These are phyloP conservation scores for Rotaria socialis DNA, from an alignment of 2,888 invertebrate genomes.

Conservation along the genomic window DNA sequence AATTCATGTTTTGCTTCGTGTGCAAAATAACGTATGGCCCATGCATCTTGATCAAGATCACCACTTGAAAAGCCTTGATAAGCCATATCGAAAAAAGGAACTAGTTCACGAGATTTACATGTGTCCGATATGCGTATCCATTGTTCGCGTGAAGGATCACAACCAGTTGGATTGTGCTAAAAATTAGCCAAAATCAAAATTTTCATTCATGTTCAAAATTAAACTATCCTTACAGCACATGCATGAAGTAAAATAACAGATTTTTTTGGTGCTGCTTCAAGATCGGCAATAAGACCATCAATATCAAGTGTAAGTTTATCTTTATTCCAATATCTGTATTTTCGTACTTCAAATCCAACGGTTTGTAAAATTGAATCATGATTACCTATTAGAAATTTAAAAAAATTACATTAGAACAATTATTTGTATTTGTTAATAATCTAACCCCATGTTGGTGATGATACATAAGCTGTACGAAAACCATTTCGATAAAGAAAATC, in stretches of 20 bases:
- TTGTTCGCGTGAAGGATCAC: slow-evolving; percentile 86
- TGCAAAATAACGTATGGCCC: slow-evolving; percentile 82
- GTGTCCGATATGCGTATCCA: slow-evolving; percentile 84
- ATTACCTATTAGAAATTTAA: slow-evolving; percentile 70
- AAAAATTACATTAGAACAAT: neutral
- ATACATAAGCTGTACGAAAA: slow-evolving; percentile 68
- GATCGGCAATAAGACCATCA: slow-evolving; percentile 73
- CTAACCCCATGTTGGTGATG: slow-evolving; percentile 90
- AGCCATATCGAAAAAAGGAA: slow-evolving; percentile 86
- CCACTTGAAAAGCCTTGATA: slow-evolving; percentile 88
- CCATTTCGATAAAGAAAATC: slow-evolving; percentile 73
- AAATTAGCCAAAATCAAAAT: too few relatives aligned
- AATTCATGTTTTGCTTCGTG: slow-evolving; percentile 77
- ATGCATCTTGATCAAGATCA: slow-evolving; percentile 83
- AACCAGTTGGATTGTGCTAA: slow-evolving; percentile 89
- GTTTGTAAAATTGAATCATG: slow-evolving; percentile 79
- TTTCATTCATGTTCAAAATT: too few relatives aligned
- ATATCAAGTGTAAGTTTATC: slow-evolving; percentile 70
- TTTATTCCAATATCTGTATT: slow-evolving; percentile 89
- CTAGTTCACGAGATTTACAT: slow-evolving; percentile 74
- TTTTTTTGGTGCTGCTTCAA: slow-evolving; percentile 72
- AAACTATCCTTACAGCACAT: slow-evolving; percentile 66
- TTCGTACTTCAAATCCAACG: slow-evolving; percentile 74
- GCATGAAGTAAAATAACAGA: slow-evolving; percentile 86
- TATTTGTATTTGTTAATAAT: slow-evolving; percentile 31